Evolutionary conservation across 2,888 invertebrate species (phyloP).

Genomic region (Zonitis immaculata): DNA sequence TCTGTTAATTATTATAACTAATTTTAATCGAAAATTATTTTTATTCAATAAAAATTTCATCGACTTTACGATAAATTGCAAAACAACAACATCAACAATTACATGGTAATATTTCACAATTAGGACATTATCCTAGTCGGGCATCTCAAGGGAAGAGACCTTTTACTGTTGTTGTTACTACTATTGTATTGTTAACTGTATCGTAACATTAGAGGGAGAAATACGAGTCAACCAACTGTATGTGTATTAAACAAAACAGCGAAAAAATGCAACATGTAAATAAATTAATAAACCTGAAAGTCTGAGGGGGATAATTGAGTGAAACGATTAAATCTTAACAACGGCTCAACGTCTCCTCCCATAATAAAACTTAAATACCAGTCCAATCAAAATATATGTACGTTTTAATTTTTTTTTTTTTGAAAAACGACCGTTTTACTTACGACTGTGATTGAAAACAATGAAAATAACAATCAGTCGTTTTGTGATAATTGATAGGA

Average conservation of each 20-base stretch:
- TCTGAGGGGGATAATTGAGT: conserved; percentile 11
- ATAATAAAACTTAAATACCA: neutral
- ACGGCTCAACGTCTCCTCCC: conserved; percentile 2
- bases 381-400: neutral
- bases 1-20: too few relatives aligned
- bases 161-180: neutral
- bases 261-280: conserved; percentile 6
- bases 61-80: too few relatives aligned
- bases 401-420: too few relatives aligned
- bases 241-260: too few relatives aligned
- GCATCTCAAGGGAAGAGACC: conserved; percentile 4
- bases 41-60: too few relatives aligned
- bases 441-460: neutral
- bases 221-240: too few relatives aligned
- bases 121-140: conserved; percentile 14
- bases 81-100: conserved; percentile 19
- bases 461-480: neutral
- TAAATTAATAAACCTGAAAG: conserved; percentile 14
- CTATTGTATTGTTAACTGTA: too few relatives aligned
- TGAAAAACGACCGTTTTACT: neutral
- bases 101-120: conserved; percentile 29
- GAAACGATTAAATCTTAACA: conserved; percentile 4
- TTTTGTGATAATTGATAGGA: too few relatives aligned
- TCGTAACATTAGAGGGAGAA: too few relatives aligned
- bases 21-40: too few relatives aligned